Conservation (phyloP, 35 echinoderm and acorn worm species). For the Acanthaster planci region DNA sequence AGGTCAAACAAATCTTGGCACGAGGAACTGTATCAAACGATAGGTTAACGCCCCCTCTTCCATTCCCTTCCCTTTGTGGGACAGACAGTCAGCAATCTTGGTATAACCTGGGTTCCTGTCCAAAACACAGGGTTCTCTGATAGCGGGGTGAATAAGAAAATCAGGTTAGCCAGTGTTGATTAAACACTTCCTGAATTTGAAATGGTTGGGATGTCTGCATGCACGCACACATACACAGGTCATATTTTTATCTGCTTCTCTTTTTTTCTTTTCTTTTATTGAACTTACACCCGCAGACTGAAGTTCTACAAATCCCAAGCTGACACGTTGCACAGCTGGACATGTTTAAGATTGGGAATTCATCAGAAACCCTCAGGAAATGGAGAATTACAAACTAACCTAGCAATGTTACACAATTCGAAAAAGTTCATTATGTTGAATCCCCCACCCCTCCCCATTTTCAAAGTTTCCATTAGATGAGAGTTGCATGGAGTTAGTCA, state of each 20-base stretch:
- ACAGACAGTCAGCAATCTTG: background rate
- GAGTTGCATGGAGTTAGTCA: too few relatives aligned
- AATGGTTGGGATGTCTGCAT: background rate
- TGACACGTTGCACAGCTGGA: background rate
- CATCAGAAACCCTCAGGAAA: slow-evolving; percentile 5
- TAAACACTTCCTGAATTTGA: slow-evolving; percentile 20
- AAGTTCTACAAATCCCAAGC: background rate
- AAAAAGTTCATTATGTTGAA: background rate
- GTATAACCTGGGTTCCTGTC: background rate
- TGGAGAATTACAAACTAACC: background rate
- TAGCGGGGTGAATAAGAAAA: background rate
- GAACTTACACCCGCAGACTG: too few relatives aligned
- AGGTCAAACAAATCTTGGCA: too few relatives aligned
- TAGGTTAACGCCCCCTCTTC: too few relatives aligned
- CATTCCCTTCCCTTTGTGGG: background rate
- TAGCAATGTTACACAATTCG: slow-evolving; percentile 14
- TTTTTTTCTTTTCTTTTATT: too few relatives aligned
- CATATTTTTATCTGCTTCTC: background rate
- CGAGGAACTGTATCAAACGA: too few relatives aligned
- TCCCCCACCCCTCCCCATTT: too few relatives aligned
- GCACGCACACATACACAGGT: slow-evolving; percentile 14
- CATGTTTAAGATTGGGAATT: background rate
- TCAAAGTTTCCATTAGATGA: too few relatives aligned
- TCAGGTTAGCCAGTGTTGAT: background rate
- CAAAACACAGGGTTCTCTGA: background rate